Conservation (phyloP, 1,140 invertebrate species). For the Cepaea nemoralis region DNA sequence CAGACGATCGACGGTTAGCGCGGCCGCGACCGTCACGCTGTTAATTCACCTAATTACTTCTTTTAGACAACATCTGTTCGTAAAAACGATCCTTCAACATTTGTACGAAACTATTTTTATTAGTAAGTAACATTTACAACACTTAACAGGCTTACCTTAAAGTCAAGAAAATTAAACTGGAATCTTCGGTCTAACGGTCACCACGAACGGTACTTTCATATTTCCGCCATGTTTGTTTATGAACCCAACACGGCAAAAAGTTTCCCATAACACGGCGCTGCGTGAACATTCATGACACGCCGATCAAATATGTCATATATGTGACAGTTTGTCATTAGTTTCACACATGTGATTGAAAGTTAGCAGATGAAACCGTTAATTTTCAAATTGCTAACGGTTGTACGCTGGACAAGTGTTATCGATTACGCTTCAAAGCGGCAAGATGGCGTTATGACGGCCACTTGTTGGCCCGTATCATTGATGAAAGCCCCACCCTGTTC, state of each 20-base stretch:
- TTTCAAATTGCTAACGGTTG: background rate
- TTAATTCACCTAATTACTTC: no score
- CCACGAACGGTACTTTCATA: background rate
- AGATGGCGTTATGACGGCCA: slow-evolving; percentile 31
- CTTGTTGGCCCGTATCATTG: slow-evolving; percentile 32
- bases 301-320: no score
- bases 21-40: background rate
- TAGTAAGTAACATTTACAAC: no score
- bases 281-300: no score
- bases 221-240: slow-evolving; percentile 27
- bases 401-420: background rate
- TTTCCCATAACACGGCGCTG: background rate
- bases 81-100: no score
- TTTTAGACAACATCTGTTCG: no score
- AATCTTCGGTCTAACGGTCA: background rate
- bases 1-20: slow-evolving; percentile 21
- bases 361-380: background rate
- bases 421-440: slow-evolving; percentile 9
- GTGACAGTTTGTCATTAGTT: no score
- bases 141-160: slow-evolving; percentile 19
- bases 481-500: slow-evolving; percentile 28
- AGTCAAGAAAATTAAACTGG: background rate
- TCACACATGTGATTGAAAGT: no score
- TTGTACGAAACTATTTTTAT: no score
- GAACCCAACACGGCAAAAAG: background rate